These are phyloP conservation scores for Hipparchia sbordonii DNA, from an alignment of 2,888 invertebrate genomes.

Conservation along the genomic window DNA sequence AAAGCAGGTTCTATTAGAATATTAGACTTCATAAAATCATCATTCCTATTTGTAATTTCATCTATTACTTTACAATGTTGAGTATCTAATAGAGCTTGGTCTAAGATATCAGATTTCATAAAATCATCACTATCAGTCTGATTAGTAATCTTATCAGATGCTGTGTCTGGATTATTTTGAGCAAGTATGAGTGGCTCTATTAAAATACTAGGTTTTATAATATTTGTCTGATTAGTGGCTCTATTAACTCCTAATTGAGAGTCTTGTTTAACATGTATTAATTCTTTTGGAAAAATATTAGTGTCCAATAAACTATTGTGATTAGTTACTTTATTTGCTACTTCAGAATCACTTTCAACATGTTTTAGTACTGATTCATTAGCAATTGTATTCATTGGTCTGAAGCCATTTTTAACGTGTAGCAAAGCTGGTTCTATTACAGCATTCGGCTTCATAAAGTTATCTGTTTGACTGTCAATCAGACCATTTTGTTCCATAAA, in stretches of 20 bases:
- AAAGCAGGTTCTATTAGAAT: slow-evolving; percentile 16
- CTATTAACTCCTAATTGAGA: slow-evolving; percentile 21
- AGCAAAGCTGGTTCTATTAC: slow-evolving; percentile 63
- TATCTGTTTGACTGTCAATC: slow-evolving; percentile 54
- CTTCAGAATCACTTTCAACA: not conserved
- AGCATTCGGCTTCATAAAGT: slow-evolving; percentile 59
- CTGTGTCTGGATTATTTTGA: slow-evolving; percentile 8
- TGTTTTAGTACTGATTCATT: slow-evolving; percentile 13
- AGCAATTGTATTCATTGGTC: slow-evolving; percentile 3
- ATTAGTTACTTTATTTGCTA: slow-evolving; percentile 37
- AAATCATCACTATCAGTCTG: slow-evolving; percentile 16
- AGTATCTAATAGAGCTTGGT: slow-evolving; percentile 17
- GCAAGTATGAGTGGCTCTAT: slow-evolving; percentile 12
- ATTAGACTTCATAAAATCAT: slow-evolving; percentile 16
- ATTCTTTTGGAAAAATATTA: not conserved
- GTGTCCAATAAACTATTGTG: slow-evolving; percentile 30
- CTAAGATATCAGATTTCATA: slow-evolving; percentile 16
- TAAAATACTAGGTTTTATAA: slow-evolving; percentile 30
- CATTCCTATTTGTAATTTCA: slow-evolving; percentile 1
- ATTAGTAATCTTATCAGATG: not conserved
- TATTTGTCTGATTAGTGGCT: slow-evolving; percentile 17
- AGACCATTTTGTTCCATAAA: slow-evolving; percentile 53
- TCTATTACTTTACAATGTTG: slow-evolving; percentile 12
- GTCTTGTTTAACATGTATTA: not conserved
- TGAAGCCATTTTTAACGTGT: slow-evolving; percentile 52